phyloP scores from a whole-genome alignment of 2,888 invertebrate species.

The Dicranocentrus wangi region DNA sequence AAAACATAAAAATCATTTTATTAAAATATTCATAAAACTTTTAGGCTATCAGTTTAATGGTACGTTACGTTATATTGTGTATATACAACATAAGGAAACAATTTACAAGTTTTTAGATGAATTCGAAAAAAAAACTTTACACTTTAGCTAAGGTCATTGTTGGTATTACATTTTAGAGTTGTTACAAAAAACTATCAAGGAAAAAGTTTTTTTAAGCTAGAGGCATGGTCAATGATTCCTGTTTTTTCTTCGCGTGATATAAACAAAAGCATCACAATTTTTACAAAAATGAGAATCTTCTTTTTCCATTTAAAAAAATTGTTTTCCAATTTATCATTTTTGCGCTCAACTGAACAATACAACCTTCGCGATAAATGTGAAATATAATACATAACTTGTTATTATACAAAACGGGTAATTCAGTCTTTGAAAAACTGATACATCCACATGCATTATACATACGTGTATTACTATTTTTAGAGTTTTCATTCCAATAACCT shows the following conservation, averaged over 20 bases:
- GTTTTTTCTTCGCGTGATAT: slow-evolving; percentile 29
- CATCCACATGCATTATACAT: slow-evolving; percentile 9
- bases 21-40: slow-evolving; percentile 29
- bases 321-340: too few relatives aligned
- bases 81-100: slow-evolving; percentile 19
- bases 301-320: background rate
- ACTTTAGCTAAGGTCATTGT: slow-evolving; percentile 25
- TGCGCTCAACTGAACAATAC: background rate
- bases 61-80: background rate
- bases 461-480: slow-evolving; percentile 3
- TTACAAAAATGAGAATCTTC: slow-evolving; percentile 2
- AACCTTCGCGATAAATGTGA: too few relatives aligned
- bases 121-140: background rate
- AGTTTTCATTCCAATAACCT: slow-evolving; percentile 1
- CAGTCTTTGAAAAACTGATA: slow-evolving; percentile 5
- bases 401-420: background rate
- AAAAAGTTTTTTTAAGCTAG: slow-evolving; percentile 9
- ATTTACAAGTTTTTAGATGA: slow-evolving; percentile 16
- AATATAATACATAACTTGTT: too few relatives aligned
- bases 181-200: slow-evolving; percentile 5
- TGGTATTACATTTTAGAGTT: slow-evolving; percentile 21
- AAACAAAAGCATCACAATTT: slow-evolving; percentile 1
- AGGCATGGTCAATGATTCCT: slow-evolving; percentile 63
- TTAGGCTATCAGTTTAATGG: background rate
- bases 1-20: slow-evolving; percentile 54